Evolutionary conservation across 1,140 invertebrate species (phyloP), one percentile per base, ranked within the genome.

Genomic region (Pseudoatta argentina): DNA sequence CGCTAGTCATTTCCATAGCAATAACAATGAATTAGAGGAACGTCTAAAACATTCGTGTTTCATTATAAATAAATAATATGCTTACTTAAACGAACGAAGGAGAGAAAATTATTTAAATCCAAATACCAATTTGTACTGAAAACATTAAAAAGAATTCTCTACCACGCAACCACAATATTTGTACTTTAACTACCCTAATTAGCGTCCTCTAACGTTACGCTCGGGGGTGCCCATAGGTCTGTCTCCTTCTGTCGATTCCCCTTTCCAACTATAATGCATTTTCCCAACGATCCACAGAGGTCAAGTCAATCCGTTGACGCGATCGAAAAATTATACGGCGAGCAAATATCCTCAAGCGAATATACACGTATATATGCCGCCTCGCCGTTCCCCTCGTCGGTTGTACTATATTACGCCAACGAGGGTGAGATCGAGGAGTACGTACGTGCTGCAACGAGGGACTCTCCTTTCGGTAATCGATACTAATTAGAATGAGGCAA

Each of bases 401-500:
- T 34, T 71, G 30, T 51, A 34, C 30, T 34, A 6, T 34, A 21
- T 51, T 82, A 82, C 79, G 39, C 39, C 79, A 83, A 44, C 39
- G 79, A 73, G 69, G 69, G 79, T 73, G 69, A 83, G 79, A 83
- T 73, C 69, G 79, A 67, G 21, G n/a, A 39, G 39, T 27, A 16
- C 24, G 57, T 44, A 18, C 51, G 34, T n/a, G 63, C 51, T 21
- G 61, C 21, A 44, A 30, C 63, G 66, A 69, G 87, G 64, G 79
- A 57, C 76, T 69, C 66, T 86, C 57, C 67, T 88, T 86, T 89
- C 63, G 78, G 89, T 90, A 90, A 90, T 90, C 89, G 89, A 90
- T 90, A 89, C 89, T 90, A 90, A 90, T 90, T 90, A 89, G 87
- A 72, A 88, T 55, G 85, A 75, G 76, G 63, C 86, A 51, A 89